phyloP scores from a whole-genome alignment of 1,140 invertebrate genomes.

The Trypoxylus dichotomus region DNA sequence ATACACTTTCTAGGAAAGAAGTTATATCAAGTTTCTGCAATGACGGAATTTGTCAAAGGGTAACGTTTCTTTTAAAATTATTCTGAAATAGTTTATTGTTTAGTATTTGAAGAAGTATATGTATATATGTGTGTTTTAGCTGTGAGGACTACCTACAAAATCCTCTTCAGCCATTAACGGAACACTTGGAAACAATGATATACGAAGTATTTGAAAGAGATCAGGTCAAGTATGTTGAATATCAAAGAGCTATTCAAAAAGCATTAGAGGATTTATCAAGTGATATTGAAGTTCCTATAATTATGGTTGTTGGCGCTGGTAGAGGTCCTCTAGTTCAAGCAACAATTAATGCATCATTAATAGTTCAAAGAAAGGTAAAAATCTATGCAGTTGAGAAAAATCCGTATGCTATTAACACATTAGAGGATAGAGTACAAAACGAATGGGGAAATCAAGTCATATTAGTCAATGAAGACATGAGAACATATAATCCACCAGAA shows the following conservation, averaged over 20 bases:
- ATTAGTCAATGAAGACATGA: slow-evolving; percentile 89
- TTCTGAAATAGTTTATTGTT: neutral
- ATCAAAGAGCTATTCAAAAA: slow-evolving; percentile 80
- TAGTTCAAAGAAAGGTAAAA: slow-evolving; percentile 59
- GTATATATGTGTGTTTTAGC: slow-evolving; percentile 61
- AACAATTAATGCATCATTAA: slow-evolving; percentile 74
- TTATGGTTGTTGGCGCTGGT: slow-evolving; percentile 95
- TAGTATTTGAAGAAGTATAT: neutral
- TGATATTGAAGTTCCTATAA: slow-evolving; percentile 56
- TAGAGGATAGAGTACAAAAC: slow-evolving; percentile 77
- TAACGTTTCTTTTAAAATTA: slow-evolving; percentile 31
- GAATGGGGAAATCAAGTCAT: slow-evolving; percentile 75
- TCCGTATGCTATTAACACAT: slow-evolving; percentile 91
- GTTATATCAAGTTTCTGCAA: slow-evolving; percentile 44
- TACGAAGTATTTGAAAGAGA: slow-evolving; percentile 99
- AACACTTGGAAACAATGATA: slow-evolving; percentile 93
- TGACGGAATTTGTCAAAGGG: slow-evolving; percentile 49
- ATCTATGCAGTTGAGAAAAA: slow-evolving; percentile 99
- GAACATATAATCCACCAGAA: slow-evolving; percentile 77
- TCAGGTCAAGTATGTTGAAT: slow-evolving; percentile 93
- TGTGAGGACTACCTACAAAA: slow-evolving; percentile 93
- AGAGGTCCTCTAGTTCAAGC: slow-evolving; percentile 91
- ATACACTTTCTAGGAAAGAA: slow-evolving; percentile 80
- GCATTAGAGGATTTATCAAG: slow-evolving; percentile 65
- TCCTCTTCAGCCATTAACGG: slow-evolving; percentile 89